phyloP scores from a whole-genome alignment of 2,797 vertebrate genomes.

The Eulemur albifrons region DNA sequence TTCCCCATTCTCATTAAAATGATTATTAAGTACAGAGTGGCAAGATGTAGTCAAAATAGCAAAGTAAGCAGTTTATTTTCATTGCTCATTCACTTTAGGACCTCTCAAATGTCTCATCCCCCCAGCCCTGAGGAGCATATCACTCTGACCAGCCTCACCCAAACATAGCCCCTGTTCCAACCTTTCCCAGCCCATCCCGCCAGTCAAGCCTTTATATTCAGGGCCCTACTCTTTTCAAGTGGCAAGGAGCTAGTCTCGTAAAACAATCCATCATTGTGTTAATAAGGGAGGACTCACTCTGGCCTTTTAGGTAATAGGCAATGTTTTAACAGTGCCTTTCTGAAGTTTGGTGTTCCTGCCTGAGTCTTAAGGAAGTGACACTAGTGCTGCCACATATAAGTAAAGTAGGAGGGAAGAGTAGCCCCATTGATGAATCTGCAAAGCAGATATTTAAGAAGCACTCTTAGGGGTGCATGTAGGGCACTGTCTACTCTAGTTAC shows the following conservation, averaged over 20 bases:
- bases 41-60: constrained; percentile 21
- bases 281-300: constrained; percentile 2
- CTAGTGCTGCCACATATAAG: not conserved
- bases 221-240: not conserved
- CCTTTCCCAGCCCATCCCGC: not conserved
- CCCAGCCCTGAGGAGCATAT: not conserved
- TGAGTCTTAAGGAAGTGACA: not conserved
- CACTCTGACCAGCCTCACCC: not conserved
- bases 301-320: not conserved
- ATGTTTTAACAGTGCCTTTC: constrained; percentile 41
- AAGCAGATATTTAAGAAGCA: constrained; percentile 36
- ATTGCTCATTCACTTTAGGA: constrained; percentile 16
- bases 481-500: constrained; percentile 3
- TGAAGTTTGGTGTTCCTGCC: constrained; percentile 43
- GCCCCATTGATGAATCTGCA: not conserved
- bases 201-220: constrained; percentile 42
- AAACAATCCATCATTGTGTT: constrained; percentile 48
- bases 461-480: not conserved
- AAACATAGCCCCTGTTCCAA: not conserved
- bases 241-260: constrained; percentile 25
- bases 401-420: not conserved
- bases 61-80: constrained; percentile 45
- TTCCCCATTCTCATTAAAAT: constrained; percentile 55
- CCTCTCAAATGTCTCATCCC: not conserved
- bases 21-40: not conserved